Percentiles rank a stretch among this genome's conserved stretches.
phyloP scores from a whole-genome alignment of 2,888 invertebrate species.

The Torymus texanus region DNA sequence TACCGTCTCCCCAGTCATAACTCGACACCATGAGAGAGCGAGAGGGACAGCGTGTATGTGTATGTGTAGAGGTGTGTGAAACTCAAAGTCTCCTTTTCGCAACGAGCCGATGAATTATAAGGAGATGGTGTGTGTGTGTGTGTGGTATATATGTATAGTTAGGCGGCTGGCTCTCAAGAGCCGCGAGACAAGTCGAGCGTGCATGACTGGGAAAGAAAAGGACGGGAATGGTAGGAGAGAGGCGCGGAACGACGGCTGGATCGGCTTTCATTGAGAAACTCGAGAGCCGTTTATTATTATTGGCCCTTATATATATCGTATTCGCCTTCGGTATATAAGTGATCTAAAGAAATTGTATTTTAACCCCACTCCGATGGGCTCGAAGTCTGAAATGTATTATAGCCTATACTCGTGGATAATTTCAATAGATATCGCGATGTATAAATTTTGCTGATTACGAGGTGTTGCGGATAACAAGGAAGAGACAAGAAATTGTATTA shows the following conservation, averaged over 20 bases:
- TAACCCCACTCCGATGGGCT: background rate
- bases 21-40: too few species aligned
- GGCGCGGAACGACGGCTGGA: background rate
- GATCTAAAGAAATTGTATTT: constrained; percentile 35
- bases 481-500: too few species aligned
- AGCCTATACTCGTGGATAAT: too few species aligned
- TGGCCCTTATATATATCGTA: constrained; percentile 4
- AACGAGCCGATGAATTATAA: too few species aligned
- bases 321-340: constrained; percentile 13
- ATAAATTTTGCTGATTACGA: too few species aligned
- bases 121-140: background rate
- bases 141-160: background rate
- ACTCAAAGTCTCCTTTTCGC: too few species aligned
- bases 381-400: background rate
- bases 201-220: too few species aligned
- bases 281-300: constrained; percentile 45
- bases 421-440: too few species aligned
- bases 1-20: too few species aligned
- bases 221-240: background rate
- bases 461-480: too few species aligned
- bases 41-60: too few species aligned
- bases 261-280: constrained; percentile 29
- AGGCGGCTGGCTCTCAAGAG: background rate
- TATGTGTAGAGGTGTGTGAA: too few species aligned
- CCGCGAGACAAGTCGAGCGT: constrained; percentile 17